These are phyloP conservation scores for Danio kyathit DNA, from an alignment of 2,797 vertebrate genomes.

Conservation along the genomic window DNA sequence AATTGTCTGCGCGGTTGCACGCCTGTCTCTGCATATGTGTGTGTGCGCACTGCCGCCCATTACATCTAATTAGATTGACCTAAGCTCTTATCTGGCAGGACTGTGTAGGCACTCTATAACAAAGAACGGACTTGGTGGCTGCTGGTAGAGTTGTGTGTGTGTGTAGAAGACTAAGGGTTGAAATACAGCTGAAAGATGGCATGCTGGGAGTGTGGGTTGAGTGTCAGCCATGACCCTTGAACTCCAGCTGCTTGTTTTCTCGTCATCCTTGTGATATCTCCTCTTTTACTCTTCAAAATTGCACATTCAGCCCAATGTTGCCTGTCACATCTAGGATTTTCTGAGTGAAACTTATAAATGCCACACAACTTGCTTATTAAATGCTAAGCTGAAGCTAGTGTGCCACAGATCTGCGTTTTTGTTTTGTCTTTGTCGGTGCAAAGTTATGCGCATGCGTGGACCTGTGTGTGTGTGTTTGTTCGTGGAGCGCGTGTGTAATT, in stretches of 20 bases:
- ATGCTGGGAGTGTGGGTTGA: slow-evolving; percentile 64
- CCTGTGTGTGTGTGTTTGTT: neutral
- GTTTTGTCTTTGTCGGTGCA: neutral
- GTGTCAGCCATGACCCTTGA: slow-evolving; percentile 72
- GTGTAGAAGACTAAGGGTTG: slow-evolving; percentile 62
- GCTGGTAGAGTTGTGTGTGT: slow-evolving; percentile 34
- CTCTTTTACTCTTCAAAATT: neutral
- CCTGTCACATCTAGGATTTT: too few relatives aligned
- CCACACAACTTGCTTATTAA: neutral
- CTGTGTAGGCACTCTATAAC: slow-evolving; percentile 48
- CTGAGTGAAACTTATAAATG: neutral
- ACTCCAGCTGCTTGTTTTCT: slow-evolving; percentile 52
- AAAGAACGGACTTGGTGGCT: slow-evolving; percentile 42
- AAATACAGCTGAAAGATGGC: slow-evolving; percentile 72
- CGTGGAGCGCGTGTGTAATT: slow-evolving; percentile 51
- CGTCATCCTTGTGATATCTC: neutral
- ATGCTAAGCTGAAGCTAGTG: neutral
- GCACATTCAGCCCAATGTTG: neutral
- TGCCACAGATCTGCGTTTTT: slow-evolving; percentile 15
- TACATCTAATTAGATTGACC: slow-evolving; percentile 72
- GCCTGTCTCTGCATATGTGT: slow-evolving; percentile 42
- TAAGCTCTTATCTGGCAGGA: slow-evolving; percentile 64
- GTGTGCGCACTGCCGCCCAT: slow-evolving; percentile 57
- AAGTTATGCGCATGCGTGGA: neutral
- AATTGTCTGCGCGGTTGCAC: slow-evolving; percentile 28